Conservation (phyloP, 1,140 invertebrate genomes). For the Leptopilina boulardi region DNA sequence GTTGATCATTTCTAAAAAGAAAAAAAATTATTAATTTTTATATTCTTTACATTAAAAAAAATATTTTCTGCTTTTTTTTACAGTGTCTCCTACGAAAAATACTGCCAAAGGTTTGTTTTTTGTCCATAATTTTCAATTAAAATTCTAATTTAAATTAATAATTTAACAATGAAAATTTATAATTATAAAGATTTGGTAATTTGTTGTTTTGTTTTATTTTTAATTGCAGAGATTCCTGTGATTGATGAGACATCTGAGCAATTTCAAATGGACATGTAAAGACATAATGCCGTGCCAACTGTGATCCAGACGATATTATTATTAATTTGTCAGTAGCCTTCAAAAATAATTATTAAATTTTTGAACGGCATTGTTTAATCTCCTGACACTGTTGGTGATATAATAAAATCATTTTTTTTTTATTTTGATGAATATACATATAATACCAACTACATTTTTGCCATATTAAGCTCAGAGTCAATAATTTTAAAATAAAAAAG, state of each 20-base stretch:
- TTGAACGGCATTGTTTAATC: not conserved
- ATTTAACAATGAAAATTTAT: too few species aligned
- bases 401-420: not conserved
- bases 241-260: slow-evolving; percentile 67
- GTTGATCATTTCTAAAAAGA: not conserved
- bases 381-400: not conserved
- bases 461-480: not conserved
- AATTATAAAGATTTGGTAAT: not conserved
- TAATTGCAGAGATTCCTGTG: slow-evolving; percentile 57
- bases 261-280: slow-evolving; percentile 71
- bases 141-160: too few species aligned
- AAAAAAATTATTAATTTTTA: too few species aligned
- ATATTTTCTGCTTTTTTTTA: not conserved
- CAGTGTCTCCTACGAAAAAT: not conserved
- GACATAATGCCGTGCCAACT: slow-evolving; percentile 36
- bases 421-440: not conserved
- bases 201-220: slow-evolving; percentile 34
- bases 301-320: slow-evolving; percentile 49
- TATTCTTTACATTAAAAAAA: not conserved
- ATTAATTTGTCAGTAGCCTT: slow-evolving; percentile 44
- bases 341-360: slow-evolving; percentile 19
- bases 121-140: not conserved
- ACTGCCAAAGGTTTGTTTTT: slow-evolving; percentile 19
- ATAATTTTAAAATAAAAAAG: not conserved
- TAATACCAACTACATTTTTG: not conserved